Evolutionary conservation across 2,113 vertebrate species (phyloP), one percentile per base, ranked within the genome.

Genomic region (Ailuropoda melanoleuca): DNA sequence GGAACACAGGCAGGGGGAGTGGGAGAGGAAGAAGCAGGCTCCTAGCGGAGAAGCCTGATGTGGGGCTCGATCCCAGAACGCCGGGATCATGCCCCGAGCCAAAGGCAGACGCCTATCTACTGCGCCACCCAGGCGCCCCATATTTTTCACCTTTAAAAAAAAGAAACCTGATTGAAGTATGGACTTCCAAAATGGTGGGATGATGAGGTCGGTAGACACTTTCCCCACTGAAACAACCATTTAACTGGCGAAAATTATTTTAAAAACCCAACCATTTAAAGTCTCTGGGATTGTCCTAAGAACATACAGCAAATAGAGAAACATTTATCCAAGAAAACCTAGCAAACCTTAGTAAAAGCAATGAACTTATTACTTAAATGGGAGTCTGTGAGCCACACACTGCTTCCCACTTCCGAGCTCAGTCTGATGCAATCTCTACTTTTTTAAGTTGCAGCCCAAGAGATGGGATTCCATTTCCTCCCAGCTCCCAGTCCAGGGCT

Each of bases 231-330:
- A 80, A 96, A 74, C 50, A 93, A 80, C 80, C 31, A 91, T 93
- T 97, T 82, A 95, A 87, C 43, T 95, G 19, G 43, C 50, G 39
- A 89, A 97, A 92, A 74, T 74, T 92, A 64, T 81, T 86, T 74
- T 8, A 5, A 74, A 95, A 74, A 75, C 8, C 34, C 88, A 87
- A 82, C 48, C n/a, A 43, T 81, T 87, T 72, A 81, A 80, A 80
- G 43, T 82, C n/a, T 95, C n/a, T 74, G 64, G 82, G 50, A 88
- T 88, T 92, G 74, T 82, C 48, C 64, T 60, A 95, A 82, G 43
- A 75, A 62, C 62, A 72, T 74, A 62, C 29, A 55, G 56, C 64
- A 81, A 74, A 72, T 39, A 89, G 39, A 83, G 37, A 90, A 96
- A 90, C 50, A 70, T 85, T 78, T 43, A 87, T 95, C 92, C 26